A percentile compares a stretch with the other conserved stretches of the same genome.
phyloP scores from a whole-genome alignment of 2,113 vertebrate genomes.

The Siniperca chuatsi region DNA sequence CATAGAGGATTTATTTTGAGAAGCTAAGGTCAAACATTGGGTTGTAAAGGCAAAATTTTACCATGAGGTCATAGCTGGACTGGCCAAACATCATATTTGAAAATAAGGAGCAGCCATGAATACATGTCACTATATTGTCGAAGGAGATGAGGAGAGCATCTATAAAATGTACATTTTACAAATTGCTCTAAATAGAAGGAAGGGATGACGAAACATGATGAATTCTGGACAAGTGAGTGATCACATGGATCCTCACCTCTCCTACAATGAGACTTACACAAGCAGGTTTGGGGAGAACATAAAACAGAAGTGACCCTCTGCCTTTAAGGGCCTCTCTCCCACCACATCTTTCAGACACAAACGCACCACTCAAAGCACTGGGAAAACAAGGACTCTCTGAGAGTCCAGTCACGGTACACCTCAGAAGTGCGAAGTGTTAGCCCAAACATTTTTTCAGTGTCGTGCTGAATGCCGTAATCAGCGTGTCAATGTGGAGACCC shows the following conservation, averaged over 20 bases:
- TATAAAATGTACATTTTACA: slow-evolving; percentile 49
- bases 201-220: slow-evolving; percentile 46
- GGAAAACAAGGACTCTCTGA: slow-evolving; percentile 59
- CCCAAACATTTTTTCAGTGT: slow-evolving; percentile 59
- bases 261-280: slow-evolving; percentile 54
- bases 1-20: slow-evolving; percentile 70
- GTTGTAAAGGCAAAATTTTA: slow-evolving; percentile 64
- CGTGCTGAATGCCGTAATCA: slow-evolving; percentile 30
- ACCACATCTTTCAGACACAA: slow-evolving; percentile 64
- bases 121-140: slow-evolving; percentile 21
- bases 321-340: slow-evolving; percentile 66
- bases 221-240: slow-evolving; percentile 52
- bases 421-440: slow-evolving; percentile 56
- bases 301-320: slow-evolving; percentile 74
- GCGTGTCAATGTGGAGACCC: slow-evolving; percentile 38
- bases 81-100: slow-evolving; percentile 27
- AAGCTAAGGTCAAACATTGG: slow-evolving; percentile 62
- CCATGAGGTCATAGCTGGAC: slow-evolving; percentile 28
- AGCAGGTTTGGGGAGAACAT: slow-evolving; percentile 61
- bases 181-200: slow-evolving; percentile 5
- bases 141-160: slow-evolving; percentile 19
- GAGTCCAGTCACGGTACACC: slow-evolving; percentile 40
- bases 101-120: slow-evolving; percentile 17
- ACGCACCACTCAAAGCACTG: slow-evolving; percentile 33
- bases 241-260: slow-evolving; percentile 51